phyloP scores from a whole-genome alignment of 2,113 vertebrate species.

The Hypomesus transpacificus region DNA sequence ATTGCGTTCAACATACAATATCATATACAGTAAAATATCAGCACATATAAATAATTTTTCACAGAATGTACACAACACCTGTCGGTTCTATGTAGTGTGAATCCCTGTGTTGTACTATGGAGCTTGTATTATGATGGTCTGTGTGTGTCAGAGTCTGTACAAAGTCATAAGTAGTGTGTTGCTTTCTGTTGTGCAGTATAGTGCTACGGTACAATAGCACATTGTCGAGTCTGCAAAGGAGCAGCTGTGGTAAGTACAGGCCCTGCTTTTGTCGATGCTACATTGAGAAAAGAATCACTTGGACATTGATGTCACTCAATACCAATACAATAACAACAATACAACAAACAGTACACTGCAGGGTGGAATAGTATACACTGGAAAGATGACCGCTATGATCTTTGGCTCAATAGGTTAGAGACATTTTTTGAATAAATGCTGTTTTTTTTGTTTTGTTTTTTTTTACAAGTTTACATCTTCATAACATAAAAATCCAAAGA shows the following conservation, averaged over 20 bases:
- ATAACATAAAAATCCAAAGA: constrained; percentile 13
- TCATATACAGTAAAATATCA: constrained; percentile 63
- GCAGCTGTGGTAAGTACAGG: constrained; percentile 36
- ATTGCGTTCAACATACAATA: constrained; percentile 45
- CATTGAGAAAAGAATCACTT: constrained; percentile 59
- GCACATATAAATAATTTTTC: constrained; percentile 72
- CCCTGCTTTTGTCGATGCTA: constrained; percentile 61
- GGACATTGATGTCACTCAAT: constrained; percentile 52
- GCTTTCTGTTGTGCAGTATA: constrained; percentile 40
- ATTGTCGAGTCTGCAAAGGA: constrained; percentile 41
- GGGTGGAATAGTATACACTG: constrained; percentile 46
- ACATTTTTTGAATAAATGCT: constrained; percentile 25
- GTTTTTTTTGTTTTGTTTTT: constrained; percentile 1
- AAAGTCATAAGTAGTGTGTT: not conserved
- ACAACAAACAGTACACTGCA: constrained; percentile 51
- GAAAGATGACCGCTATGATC: constrained; percentile 54
- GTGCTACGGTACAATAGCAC: constrained; percentile 58
- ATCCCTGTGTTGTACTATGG: not conserved
- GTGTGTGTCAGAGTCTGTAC: not conserved
- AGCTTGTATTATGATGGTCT: constrained; percentile 3
- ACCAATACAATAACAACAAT: constrained; percentile 53
- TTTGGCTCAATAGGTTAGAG: constrained; percentile 63
- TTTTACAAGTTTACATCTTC: constrained; percentile 2
- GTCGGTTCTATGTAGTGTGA: constrained; percentile 33
- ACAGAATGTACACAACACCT: constrained; percentile 63